phyloP scores from a whole-genome alignment of 2,888 invertebrate genomes.

The Perithous albicinctus region DNA sequence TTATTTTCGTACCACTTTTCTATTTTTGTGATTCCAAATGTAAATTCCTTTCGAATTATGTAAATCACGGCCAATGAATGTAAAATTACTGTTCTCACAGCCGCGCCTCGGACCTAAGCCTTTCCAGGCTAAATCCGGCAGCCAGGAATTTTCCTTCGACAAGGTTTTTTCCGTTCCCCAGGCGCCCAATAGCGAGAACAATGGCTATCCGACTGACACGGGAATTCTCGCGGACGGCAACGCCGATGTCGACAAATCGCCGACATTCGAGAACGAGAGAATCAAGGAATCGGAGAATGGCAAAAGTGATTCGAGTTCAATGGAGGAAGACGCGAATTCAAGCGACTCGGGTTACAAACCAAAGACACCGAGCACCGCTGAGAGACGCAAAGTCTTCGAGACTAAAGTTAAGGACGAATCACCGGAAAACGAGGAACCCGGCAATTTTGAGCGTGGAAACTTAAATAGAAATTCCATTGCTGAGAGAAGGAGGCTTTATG shows the following conservation, averaged over 20 bases:
- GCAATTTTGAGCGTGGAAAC: slow-evolving; percentile 87
- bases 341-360: slow-evolving; percentile 89
- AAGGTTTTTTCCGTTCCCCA: slow-evolving; percentile 93
- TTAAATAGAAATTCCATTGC: slow-evolving; percentile 91
- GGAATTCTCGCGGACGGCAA: slow-evolving; percentile 73
- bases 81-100: slow-evolving; percentile 85
- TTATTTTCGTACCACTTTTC: neutral
- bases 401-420: slow-evolving; percentile 85
- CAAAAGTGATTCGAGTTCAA: slow-evolving; percentile 87
- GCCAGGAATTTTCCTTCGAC: slow-evolving; percentile 92
- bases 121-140: slow-evolving; percentile 91
- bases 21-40: neutral
- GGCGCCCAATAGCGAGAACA: slow-evolving; percentile 86
- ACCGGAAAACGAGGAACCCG: slow-evolving; percentile 86
- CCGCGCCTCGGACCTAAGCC: slow-evolving; percentile 94
- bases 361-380: slow-evolving; percentile 92
- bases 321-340: slow-evolving; percentile 88
- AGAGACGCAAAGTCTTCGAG: slow-evolving; percentile 91
- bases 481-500: slow-evolving; percentile 91
- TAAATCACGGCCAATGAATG: slow-evolving; percentile 17
- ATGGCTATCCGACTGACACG: slow-evolving; percentile 79
- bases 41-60: too few species aligned
- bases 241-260: slow-evolving; percentile 77
- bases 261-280: slow-evolving; percentile 77
- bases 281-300: slow-evolving; percentile 85